These are phyloP conservation scores for Neodontobutis hainanensis DNA, from an alignment of 2,113 vertebrate species.

Conservation along the genomic window DNA sequence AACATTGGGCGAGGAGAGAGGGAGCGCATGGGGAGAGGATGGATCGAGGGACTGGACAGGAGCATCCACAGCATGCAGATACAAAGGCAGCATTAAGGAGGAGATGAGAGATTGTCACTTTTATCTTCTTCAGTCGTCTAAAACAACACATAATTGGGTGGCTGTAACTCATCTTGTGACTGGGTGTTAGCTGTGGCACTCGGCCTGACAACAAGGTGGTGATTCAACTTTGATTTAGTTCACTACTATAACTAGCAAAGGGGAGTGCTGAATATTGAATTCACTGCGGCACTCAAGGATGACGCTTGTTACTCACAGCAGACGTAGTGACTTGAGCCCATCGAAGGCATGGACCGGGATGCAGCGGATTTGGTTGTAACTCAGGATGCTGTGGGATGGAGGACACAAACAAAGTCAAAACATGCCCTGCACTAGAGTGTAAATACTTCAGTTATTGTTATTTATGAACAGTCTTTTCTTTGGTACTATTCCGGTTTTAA, in stretches of 20 bases:
- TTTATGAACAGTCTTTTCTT: background rate
- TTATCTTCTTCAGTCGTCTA: slow-evolving; percentile 44
- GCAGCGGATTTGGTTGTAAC: slow-evolving; percentile 94
- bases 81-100: slow-evolving; percentile 32
- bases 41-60: slow-evolving; percentile 19
- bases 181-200: slow-evolving; percentile 35
- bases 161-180: slow-evolving; percentile 39
- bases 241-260: slow-evolving; percentile 32
- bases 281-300: slow-evolving; percentile 39
- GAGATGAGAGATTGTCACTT: slow-evolving; percentile 58
- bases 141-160: slow-evolving; percentile 48
- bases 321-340: slow-evolving; percentile 89
- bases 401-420: slow-evolving; percentile 37
- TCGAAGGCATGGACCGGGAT: slow-evolving; percentile 90
- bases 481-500: background rate
- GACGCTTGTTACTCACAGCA: slow-evolving; percentile 86
- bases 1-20: slow-evolving; percentile 49
- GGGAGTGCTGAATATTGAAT: slow-evolving; percentile 52
- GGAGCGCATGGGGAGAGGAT: slow-evolving; percentile 27
- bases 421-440: background rate
- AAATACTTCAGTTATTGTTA: background rate
- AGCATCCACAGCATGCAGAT: slow-evolving; percentile 34
- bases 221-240: slow-evolving; percentile 65
- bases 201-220: slow-evolving; percentile 32
- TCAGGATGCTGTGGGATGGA: slow-evolving; percentile 85